Base-by-base conservation (phyloP, 2,888 invertebrate genomes). In the Lepidochrysops patricia region DNA sequence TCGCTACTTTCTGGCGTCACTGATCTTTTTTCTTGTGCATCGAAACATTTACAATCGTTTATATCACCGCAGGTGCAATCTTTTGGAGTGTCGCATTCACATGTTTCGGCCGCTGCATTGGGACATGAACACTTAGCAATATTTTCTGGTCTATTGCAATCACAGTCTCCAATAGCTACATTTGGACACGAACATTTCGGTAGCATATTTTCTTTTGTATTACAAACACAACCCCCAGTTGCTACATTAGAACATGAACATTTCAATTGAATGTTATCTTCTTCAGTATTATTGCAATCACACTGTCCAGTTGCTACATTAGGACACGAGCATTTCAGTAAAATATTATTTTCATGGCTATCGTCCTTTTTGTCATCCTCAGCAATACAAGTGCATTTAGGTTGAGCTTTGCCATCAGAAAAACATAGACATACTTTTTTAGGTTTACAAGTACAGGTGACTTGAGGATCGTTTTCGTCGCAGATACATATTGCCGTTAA, bases 401-500 rank as follows among this genome's bases (percentile, higher is more conserved):
- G 74, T 13, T 68, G 65, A 5, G 79, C 71, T 64, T 70, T 74
- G 13, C 71, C 73, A 60, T 79, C 79, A 12, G 82, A 76, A 48
- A 74, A 64, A 67, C 89, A 88, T 37, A 77, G 49, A 61, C 88
- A 88, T 25, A 83, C 70, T 15, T 79, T 63, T 43, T 67, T 72
- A 3, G 71, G 66, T 58, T 75, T 72, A 64, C 87, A 87, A 34
- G 68, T 73, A 67, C 88, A 89, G 43, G 65, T 68, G 7, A 75
- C 62, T 49, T 68, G 66, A 4, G 82, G 81, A 35, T 70, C 63
- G 12, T 64, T 67, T 49, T 80, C 74, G 4, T 74, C 66, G 64
- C 89, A 89, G 61, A 79, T 67, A 61, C 89, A 89, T 58, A 88
- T 75, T 7, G 76, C 66, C 66, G 79, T 67, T 19, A 70, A 65